Conservation (phyloP, 2,888 invertebrate genomes). For the Spialia ferax region DNA sequence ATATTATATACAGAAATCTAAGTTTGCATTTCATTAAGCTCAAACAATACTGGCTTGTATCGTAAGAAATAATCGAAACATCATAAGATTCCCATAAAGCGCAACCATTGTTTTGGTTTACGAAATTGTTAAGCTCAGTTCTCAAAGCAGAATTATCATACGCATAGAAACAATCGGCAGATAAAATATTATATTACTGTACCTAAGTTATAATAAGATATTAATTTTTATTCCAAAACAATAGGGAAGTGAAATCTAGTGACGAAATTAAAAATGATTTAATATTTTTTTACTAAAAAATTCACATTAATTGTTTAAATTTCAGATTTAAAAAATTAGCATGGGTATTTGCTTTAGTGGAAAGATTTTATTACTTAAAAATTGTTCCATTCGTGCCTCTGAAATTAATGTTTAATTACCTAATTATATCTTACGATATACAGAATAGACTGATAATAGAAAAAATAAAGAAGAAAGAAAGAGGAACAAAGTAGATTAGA, state of each 20-base stretch:
- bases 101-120: conserved; percentile 31
- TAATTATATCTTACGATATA: too few species aligned
- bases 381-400: too few species aligned
- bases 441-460: too few species aligned
- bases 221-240: background rate
- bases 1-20: conserved; percentile 25
- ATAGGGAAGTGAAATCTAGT: background rate
- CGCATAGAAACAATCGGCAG: conserved; percentile 18
- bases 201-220: background rate
- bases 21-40: conserved; percentile 40
- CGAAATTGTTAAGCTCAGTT: conserved; percentile 29
- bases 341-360: too few species aligned
- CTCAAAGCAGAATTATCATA: conserved; percentile 28
- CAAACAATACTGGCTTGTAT: conserved; percentile 40
- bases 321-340: too few species aligned
- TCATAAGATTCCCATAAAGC: conserved; percentile 38
- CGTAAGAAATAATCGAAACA: conserved; percentile 31
- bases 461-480: too few species aligned
- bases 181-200: background rate
- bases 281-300: background rate
- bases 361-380: too few species aligned
- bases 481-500: too few species aligned
- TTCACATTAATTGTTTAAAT: too few species aligned
- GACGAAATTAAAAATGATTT: background rate
- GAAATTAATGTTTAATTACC: too few species aligned